Percentiles rank a stretch among this genome's conserved stretches.
Conservation (phyloP, 2,888 invertebrate species). For the Conomelus anceps region DNA sequence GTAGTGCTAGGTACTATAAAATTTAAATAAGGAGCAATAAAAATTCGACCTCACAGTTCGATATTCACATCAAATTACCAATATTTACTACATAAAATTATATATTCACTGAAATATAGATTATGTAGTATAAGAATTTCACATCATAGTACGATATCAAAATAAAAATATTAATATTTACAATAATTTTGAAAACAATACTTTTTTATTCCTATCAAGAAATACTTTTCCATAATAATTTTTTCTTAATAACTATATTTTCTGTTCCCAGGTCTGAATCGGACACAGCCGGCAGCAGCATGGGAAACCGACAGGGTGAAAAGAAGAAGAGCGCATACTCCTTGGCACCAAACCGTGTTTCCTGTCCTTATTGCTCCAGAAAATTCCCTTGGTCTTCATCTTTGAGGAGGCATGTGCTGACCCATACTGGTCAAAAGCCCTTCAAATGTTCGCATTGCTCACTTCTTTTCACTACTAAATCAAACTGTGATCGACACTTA, state of each 20-base stretch:
- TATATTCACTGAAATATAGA: too few relatives aligned
- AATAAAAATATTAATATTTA: too few relatives aligned
- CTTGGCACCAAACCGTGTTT: constrained; percentile 86
- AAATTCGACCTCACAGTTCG: too few relatives aligned
- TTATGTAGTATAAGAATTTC: too few relatives aligned
- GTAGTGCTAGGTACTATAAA: too few relatives aligned
- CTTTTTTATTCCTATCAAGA: neutral
- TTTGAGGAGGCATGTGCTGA: constrained; percentile 85
- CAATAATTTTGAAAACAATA: too few relatives aligned
- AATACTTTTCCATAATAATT: neutral
- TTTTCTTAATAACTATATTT: neutral
- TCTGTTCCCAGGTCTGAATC: constrained; percentile 56
- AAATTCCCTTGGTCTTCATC: constrained; percentile 97
- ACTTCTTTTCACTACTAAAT: constrained; percentile 91
- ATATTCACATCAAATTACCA: too few relatives aligned
- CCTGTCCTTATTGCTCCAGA: constrained; percentile 86
- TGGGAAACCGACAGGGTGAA: constrained; percentile 42
- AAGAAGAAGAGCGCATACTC: constrained; percentile 95
- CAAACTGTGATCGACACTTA: constrained; percentile 92
- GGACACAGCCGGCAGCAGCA: constrained; percentile 42
- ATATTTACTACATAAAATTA: too few relatives aligned
- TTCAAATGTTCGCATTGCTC: constrained; percentile 92
- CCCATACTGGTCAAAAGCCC: constrained; percentile 94
- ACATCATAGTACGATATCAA: too few relatives aligned
- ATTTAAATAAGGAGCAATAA: too few relatives aligned